Evolutionary conservation across 2,888 invertebrate species (phyloP).

Genomic region (Andrena chrysosceles): DNA sequence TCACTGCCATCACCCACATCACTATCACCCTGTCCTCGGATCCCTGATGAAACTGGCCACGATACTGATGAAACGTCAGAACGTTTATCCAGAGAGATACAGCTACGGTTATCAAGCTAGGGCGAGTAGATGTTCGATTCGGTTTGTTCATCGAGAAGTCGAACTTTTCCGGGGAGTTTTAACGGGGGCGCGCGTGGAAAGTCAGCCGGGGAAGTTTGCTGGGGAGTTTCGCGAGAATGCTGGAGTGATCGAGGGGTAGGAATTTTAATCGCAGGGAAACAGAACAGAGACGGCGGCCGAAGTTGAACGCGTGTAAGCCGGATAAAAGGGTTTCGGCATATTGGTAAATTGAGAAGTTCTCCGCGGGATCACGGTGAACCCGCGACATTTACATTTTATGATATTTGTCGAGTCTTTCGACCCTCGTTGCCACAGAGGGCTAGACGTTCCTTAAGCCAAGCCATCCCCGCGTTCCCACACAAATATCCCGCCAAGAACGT

Average conservation of each 20-base stretch:
- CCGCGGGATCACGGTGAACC: conserved; percentile 58
- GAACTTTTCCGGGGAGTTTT: conserved; percentile 25
- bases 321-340: conserved; percentile 58
- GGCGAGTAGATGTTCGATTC: too few species aligned
- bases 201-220: conserved; percentile 13
- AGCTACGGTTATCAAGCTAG: too few species aligned
- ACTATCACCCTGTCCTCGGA: too few species aligned
- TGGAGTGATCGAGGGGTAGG: conserved; percentile 14
- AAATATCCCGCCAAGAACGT: conserved; percentile 73
- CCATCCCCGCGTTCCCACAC: conserved; percentile 76
- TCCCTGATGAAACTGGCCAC: too few species aligned
- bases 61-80: too few species aligned
- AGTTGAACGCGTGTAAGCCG: conserved; percentile 44
- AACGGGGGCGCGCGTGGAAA: background rate
- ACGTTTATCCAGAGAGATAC: too few species aligned
- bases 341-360: conserved; percentile 71
- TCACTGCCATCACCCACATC: too few species aligned
- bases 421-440: conserved; percentile 53
- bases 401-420: conserved; percentile 73
- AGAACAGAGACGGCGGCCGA: conserved; percentile 27
- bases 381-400: conserved; percentile 75
- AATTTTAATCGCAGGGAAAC: conserved; percentile 54
- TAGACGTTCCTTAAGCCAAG: conserved; percentile 68
- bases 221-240: conserved; percentile 28
- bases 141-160: background rate